Evolutionary conservation across 2,888 invertebrate species (phyloP).

Genomic region (Mechanitis mazaeus): DNA sequence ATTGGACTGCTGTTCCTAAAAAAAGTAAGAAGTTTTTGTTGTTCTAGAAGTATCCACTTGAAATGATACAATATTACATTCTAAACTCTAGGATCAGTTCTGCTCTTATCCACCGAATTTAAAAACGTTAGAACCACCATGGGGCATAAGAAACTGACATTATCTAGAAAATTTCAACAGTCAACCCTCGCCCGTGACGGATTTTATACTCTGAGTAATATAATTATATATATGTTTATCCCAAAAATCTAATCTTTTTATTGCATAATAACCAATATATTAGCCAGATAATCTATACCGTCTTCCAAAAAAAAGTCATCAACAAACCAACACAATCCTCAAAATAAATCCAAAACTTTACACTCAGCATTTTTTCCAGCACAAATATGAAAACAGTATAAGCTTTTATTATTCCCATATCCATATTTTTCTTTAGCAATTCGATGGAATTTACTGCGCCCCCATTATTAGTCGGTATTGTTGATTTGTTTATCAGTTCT

Average conservation of each 20-base stretch:
- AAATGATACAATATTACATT: no score
- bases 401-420: slow-evolving; percentile 3
- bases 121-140: no score
- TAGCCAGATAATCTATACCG: not conserved
- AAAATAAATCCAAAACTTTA: slow-evolving; percentile 8
- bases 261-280: not conserved
- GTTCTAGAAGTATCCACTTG: no score
- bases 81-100: no score
- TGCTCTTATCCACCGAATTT: no score
- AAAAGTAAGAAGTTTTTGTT: no score
- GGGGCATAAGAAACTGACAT: no score
- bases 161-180: no score
- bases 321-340: not conserved
- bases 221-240: not conserved
- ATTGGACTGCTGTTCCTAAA: not conserved
- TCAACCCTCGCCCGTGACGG: no score
- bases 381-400: slow-evolving; percentile 6
- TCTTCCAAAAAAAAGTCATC: not conserved
- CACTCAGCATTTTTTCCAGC: slow-evolving; percentile 1
- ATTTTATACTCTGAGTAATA: no score
- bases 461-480: slow-evolving; percentile 43
- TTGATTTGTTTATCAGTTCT: slow-evolving; percentile 37
- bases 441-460: slow-evolving; percentile 40
- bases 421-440: slow-evolving; percentile 18
- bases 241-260: not conserved